These are phyloP conservation scores for Frankliniella intonsa DNA, from an alignment of 2,888 invertebrate species.

Conservation along the genomic window DNA sequence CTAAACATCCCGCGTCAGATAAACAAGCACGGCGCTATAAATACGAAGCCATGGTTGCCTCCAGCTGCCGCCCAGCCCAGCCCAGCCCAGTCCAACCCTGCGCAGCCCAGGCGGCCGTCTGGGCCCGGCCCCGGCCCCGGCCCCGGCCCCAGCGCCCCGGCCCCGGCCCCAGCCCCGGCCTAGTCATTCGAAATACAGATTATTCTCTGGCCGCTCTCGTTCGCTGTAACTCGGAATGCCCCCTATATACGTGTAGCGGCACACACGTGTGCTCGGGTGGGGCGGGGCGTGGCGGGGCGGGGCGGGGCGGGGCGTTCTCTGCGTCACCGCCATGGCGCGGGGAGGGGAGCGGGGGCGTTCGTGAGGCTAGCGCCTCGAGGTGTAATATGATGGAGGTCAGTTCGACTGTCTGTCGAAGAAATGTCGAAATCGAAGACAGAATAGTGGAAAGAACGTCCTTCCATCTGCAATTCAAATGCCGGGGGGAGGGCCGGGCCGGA, in stretches of 20 bases:
- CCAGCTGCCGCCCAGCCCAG: constrained; percentile 14
- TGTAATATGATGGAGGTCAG: not conserved
- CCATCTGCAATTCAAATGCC: constrained; percentile 33
- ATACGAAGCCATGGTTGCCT: constrained; percentile 26
- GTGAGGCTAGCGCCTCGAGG: not conserved
- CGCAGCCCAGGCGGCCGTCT: not conserved
- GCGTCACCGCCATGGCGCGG: not conserved
- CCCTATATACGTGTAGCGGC: too few species aligned
- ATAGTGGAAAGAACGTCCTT: constrained; percentile 6
- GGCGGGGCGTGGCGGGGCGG: too few species aligned
- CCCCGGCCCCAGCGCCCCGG: too few species aligned
- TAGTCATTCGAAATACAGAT: too few species aligned
- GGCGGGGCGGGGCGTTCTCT: not conserved
- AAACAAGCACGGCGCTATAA: constrained; percentile 30
- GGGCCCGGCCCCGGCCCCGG: not conserved
- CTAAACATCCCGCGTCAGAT: constrained; percentile 26
- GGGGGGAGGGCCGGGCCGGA: not conserved
- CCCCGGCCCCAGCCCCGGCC: too few species aligned
- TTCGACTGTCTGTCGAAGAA: not conserved
- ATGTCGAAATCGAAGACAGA: constrained; percentile 23
- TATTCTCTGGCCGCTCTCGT: too few species aligned
- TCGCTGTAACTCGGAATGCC: too few species aligned
- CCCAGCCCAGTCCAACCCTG: not conserved
- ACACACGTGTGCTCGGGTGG: too few species aligned
- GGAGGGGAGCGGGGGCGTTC: not conserved